Conservation (phyloP, 2,888 invertebrate species). For the Augochlorella aurata region DNA sequence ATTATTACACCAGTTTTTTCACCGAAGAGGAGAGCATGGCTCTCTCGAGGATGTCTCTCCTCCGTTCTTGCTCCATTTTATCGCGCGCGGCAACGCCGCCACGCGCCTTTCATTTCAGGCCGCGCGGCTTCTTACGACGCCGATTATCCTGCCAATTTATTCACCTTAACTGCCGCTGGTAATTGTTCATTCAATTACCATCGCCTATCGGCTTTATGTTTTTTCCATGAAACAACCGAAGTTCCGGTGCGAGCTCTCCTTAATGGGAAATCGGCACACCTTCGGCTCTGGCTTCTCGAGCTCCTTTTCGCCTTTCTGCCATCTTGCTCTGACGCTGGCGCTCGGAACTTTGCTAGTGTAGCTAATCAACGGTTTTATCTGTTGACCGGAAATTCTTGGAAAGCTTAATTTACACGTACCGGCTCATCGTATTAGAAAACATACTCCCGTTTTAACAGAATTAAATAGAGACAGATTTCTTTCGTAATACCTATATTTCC, state of each 20-base stretch:
- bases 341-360: too few relatives aligned
- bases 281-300: constrained; percentile 12
- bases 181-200: constrained; percentile 65
- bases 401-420: too few relatives aligned
- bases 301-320: too few relatives aligned
- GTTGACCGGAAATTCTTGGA: too few relatives aligned
- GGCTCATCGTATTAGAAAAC: too few relatives aligned
- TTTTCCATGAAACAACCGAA: constrained; percentile 53
- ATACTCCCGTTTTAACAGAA: too few relatives aligned
- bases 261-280: constrained; percentile 31
- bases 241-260: constrained; percentile 17
- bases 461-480: too few relatives aligned
- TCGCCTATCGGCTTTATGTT: constrained; percentile 54
- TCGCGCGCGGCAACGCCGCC: constrained; percentile 23
- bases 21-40: background rate
- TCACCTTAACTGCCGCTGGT: constrained; percentile 47
- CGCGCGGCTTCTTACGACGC: constrained; percentile 46
- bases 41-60: constrained; percentile 5
- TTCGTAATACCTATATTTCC: too few relatives aligned
- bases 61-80: constrained; percentile 19
- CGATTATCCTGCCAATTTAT: constrained; percentile 63
- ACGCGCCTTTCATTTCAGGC: constrained; percentile 41
- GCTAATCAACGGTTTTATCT: too few relatives aligned
- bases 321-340: too few relatives aligned
- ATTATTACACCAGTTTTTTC: constrained; percentile 37